Evolutionary conservation across 2,888 invertebrate species (phyloP), one percentile per base, ranked within the genome.

Genomic region (Esperia sulphurella): DNA sequence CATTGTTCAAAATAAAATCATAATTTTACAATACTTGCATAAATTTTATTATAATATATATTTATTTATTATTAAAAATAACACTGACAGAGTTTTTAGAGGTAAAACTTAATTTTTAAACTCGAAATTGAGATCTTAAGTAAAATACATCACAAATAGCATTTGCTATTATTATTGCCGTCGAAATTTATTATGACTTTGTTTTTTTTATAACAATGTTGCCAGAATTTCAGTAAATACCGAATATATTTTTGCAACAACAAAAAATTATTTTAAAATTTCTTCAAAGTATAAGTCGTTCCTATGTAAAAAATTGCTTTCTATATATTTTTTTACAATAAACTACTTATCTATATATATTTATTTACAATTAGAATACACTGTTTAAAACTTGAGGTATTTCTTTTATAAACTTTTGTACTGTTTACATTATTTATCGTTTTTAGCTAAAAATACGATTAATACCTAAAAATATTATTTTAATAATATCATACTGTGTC

Each of bases 371-470:
- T 39, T 83, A 87, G 80, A 86, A 79, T 86, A 86, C 84, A 76
- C 83, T 85, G 86, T 83, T 67, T 61, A 57, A 63, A 41, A 33
- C 9, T 65, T 88, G 88, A 88, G 87, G 88, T 87, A 88, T 61
- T 64, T 71, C 65, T 68, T 55, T 57, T 61, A 58, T 59, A 62
- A 52, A 56, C 60, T 63, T 65, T 74, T 75, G 74, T 75, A 75
- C 74, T 75, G 68, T 56, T 50, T 56, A 55, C 52, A 51, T 52
- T 54, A 48, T 57, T 39, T 49, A 42, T 52, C 43, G 6, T 1
- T 46, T 45, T 51, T 21, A 2, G 21, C 44, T 51, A 39, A 8
- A 35, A 37, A 10, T 37, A 31, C 31, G 10, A 35, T 53, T 43
- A 43, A 43, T 33, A 43, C 33, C 14, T 33, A 39, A 57, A 51